phyloP scores from a whole-genome alignment of 2,888 invertebrate species.

The Phortica magna region DNA sequence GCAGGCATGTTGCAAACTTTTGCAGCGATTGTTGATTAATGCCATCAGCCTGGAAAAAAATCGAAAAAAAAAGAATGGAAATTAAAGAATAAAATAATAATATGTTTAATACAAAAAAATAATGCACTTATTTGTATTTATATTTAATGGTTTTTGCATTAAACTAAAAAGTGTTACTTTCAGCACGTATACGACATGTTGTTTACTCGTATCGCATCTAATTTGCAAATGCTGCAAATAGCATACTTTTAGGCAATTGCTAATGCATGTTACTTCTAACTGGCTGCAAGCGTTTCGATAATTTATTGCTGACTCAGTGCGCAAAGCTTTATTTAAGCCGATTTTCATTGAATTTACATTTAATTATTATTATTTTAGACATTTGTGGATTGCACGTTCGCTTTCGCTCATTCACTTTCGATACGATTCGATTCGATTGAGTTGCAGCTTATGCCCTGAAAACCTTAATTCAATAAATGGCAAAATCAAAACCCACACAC shows the following conservation, averaged over 20 bases:
- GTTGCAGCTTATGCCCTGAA: constrained; percentile 36
- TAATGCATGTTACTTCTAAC: neutral
- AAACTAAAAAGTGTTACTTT: neutral
- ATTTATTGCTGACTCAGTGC: neutral
- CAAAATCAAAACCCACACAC: constrained; percentile 21
- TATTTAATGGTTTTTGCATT: neutral
- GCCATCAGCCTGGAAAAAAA: constrained; percentile 64
- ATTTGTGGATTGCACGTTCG: neutral
- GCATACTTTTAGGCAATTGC: neutral
- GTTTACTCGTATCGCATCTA: too few species aligned
- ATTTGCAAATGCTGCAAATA: neutral
- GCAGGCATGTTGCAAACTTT: constrained; percentile 78
- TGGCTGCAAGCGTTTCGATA: neutral
- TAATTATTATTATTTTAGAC: constrained; percentile 42
- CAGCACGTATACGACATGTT: neutral
- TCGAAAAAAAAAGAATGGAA: constrained; percentile 25
- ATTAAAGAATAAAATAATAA: constrained; percentile 14
- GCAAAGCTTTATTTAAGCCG: constrained; percentile 14
- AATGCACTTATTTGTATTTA: neutral
- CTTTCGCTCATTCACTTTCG: constrained; percentile 8
- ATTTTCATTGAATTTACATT: constrained; percentile 40
- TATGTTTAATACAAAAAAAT: neutral
- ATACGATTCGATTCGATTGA: too few species aligned
- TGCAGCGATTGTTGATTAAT: constrained; percentile 78
- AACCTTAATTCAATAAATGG: constrained; percentile 40